Conservation (phyloP, 2,113 vertebrate species). For the Eonycteris spelaea region DNA sequence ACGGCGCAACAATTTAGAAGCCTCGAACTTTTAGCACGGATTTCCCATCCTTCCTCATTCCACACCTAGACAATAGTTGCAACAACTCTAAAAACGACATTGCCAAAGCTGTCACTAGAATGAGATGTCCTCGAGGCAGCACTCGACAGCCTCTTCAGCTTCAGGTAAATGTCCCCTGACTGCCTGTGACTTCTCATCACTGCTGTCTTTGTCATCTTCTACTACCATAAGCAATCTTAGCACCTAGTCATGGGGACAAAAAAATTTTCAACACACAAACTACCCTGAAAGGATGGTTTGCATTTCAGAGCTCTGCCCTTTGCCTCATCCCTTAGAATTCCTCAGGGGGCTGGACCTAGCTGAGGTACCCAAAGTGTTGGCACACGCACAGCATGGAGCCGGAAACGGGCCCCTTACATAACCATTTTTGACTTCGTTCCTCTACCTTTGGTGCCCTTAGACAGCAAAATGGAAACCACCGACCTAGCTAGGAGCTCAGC, state of each 20-base stretch:
- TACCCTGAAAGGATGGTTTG: not conserved
- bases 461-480: not conserved
- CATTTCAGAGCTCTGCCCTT: not conserved
- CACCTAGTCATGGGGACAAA: not conserved
- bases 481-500: not conserved
- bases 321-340: not conserved
- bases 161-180: too few species aligned
- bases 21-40: not conserved
- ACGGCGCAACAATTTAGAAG: not conserved
- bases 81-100: not conserved
- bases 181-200: not conserved
- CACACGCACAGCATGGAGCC: not conserved
- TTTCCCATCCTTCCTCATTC: not conserved
- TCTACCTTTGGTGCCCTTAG: not conserved
- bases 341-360: accelerated
- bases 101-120: not conserved
- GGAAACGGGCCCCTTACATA: not conserved
- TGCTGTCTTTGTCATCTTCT: not conserved
- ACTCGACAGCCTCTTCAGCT: not conserved
- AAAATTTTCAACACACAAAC: not conserved
- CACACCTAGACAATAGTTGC: not conserved
- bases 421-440: not conserved
- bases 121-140: not conserved
- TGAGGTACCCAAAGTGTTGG: not conserved
- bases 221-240: too few species aligned